Percentiles rank a stretch among this genome's conserved stretches.
These are phyloP conservation scores for Rhinolophus ferrumequinum DNA, from an alignment of 2,113 vertebrate genomes.

Conservation along the genomic window DNA sequence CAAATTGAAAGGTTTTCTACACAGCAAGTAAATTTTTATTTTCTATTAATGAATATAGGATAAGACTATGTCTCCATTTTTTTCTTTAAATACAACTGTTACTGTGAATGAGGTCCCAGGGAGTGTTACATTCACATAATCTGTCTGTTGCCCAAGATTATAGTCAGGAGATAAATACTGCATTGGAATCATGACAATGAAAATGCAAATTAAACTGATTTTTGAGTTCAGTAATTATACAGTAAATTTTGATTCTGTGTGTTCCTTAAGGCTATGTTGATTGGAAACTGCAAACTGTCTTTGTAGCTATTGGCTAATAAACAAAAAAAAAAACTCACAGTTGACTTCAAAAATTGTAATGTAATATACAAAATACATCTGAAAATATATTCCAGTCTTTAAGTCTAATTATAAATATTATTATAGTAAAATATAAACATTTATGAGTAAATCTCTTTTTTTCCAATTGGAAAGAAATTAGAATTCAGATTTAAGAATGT, in stretches of 20 bases:
- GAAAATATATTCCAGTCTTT: background rate
- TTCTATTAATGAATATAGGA: background rate
- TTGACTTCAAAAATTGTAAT: background rate
- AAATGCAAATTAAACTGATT: slow-evolving; percentile 16
- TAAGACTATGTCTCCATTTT: background rate
- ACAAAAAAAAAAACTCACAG: background rate
- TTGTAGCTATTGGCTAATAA: background rate
- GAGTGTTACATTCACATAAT: background rate
- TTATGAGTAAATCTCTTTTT: background rate
- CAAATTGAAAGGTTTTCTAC: background rate
- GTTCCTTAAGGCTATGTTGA: background rate
- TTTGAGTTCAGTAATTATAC: slow-evolving; percentile 43
- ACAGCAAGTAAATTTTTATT: background rate
- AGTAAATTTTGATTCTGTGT: slow-evolving; percentile 8
- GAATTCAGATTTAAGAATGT: slow-evolving; percentile 33
- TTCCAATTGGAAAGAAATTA: background rate
- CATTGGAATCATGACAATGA: background rate
- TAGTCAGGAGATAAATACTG: background rate
- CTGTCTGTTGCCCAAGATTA: background rate
- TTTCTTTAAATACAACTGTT: background rate
- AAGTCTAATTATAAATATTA: slow-evolving; percentile 41
- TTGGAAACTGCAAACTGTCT: background rate
- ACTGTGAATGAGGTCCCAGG: background rate
- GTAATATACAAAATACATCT: background rate
- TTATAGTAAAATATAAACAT: background rate